Evolutionary conservation across 2,888 invertebrate genomes (phyloP), one percentile per base, ranked within the genome.

Genomic region (Liodrosophila aerea): DNA sequence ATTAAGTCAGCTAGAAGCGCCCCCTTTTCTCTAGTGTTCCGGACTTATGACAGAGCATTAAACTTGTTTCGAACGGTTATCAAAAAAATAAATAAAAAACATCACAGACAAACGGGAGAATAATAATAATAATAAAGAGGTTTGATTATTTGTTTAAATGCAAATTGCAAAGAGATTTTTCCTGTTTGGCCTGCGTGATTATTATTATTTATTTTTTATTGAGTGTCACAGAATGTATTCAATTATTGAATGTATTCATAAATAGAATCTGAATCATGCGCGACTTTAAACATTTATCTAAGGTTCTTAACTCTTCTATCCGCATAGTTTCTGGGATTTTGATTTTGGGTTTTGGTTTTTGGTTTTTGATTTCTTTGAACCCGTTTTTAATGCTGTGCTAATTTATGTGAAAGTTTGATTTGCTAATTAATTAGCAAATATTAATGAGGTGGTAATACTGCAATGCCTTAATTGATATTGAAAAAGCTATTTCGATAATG

Each of bases 31-130:
- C 13, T 53, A 51, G 61, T 52, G 71, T 74, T 71, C 70, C 67
- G 71, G 54, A 51, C 47, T 53, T 61, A 47, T 58, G 70, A 46
- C 64, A 53, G 63, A 63, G 60, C 60, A 59, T 57, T 62, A 74
- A 83, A 80, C 80, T 83, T 71, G 81, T 80, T 78, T 77, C 40
- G 16, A 60, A 43, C 50, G 60, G 63, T 71, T 73, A 57, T 56
- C 46, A 45, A 57, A 43, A 59, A 31, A 52, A 29, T 39, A 65
- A 56, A 47, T 45, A 40, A 40, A 49, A 39, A 16, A 13, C 18
- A 11, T 5, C 18, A 7, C 5, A 11, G 8, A n/a, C 40, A 59
- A 39, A n/a, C n/a, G n/a, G n/a, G n/a, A n/a, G n/a, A n/a, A 11
- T 40, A 56, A 41, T 34, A 34, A 31, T 51, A 64, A 49, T 68